A percentile compares a stretch with the other conserved stretches of the same genome.
These are phyloP conservation scores for Fregata magnificens DNA, from an alignment of 2,113 vertebrate species.

Conservation along the genomic window DNA sequence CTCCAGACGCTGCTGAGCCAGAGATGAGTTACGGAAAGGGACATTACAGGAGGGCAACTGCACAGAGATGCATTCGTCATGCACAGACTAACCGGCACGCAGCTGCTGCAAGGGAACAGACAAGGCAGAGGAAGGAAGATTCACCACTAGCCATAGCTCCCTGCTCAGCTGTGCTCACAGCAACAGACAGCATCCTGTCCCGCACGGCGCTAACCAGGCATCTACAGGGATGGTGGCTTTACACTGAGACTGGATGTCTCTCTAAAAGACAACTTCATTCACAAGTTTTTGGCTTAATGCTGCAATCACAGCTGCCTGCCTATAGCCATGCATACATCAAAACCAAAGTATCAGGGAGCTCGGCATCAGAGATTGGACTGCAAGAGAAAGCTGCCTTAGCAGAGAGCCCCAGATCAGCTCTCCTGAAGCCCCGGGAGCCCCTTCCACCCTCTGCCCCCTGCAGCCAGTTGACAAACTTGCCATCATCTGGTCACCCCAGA, in stretches of 20 bases:
- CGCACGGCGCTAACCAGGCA: accelerated
- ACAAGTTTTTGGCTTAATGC: not conserved
- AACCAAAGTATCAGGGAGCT: not conserved
- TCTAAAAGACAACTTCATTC: not conserved
- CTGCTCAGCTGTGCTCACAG: not conserved
- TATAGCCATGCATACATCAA: not conserved
- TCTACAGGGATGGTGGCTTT: not conserved
- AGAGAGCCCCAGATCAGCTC: accelerated
- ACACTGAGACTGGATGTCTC: not conserved
- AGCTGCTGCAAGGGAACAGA: not conserved
- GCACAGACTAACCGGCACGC: not conserved
- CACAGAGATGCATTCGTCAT: not conserved
- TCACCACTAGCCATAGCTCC: not conserved
- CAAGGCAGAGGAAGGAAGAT: not conserved
- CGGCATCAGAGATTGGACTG: accelerated
- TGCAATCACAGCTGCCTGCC: not conserved
- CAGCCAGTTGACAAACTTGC: not conserved
- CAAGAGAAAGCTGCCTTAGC: not conserved
- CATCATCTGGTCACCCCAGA: not conserved
- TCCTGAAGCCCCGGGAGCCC: not conserved
- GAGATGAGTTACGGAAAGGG: not conserved
- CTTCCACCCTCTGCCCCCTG: not conserved
- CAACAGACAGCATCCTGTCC: accelerated
- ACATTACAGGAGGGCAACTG: not conserved
- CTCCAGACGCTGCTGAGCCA: accelerated